Conservation (phyloP, 2,888 invertebrate genomes). For the Serrognathus titanus region DNA sequence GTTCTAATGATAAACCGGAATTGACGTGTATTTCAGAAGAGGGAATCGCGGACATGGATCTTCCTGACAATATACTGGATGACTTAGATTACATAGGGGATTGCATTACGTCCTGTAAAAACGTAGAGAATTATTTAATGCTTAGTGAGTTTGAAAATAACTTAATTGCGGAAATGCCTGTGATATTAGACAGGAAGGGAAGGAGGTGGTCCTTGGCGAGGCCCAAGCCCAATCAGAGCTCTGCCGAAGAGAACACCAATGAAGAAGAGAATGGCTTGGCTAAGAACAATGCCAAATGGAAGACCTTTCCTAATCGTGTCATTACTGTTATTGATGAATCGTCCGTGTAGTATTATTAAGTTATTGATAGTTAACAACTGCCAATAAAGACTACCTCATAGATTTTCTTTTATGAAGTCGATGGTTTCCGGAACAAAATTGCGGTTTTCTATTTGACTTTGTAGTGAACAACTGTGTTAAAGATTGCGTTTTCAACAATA, state of each 20-base stretch:
- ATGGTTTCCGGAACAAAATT: too few species aligned
- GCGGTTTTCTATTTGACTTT: too few species aligned
- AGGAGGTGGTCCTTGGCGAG: constrained; percentile 70
- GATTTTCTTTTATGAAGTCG: too few species aligned
- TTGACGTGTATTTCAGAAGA: constrained; percentile 83
- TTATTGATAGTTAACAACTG: not conserved
- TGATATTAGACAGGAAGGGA: constrained; percentile 67
- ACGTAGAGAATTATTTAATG: constrained; percentile 83
- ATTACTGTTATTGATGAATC: constrained; percentile 79
- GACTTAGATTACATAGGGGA: constrained; percentile 78
- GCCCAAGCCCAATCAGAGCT: constrained; percentile 48
- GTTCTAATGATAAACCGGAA: constrained; percentile 62
- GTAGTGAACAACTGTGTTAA: too few species aligned
- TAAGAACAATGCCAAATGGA: constrained; percentile 44
- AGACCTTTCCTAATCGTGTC: constrained; percentile 56
- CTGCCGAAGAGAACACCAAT: constrained; percentile 52
- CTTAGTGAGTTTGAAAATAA: constrained; percentile 84
- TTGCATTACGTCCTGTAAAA: constrained; percentile 81
- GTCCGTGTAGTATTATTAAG: constrained; percentile 49
- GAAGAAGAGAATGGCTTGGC: constrained; percentile 50
- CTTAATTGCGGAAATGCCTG: constrained; percentile 73
- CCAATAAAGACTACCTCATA: constrained; percentile 4
- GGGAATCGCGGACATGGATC: constrained; percentile 77
- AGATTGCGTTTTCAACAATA: not conserved
- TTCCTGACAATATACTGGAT: constrained; percentile 75